These are phyloP conservation scores for Rotaria sp. DNA, from an alignment of 2,888 invertebrate species.

Conservation along the genomic window DNA sequence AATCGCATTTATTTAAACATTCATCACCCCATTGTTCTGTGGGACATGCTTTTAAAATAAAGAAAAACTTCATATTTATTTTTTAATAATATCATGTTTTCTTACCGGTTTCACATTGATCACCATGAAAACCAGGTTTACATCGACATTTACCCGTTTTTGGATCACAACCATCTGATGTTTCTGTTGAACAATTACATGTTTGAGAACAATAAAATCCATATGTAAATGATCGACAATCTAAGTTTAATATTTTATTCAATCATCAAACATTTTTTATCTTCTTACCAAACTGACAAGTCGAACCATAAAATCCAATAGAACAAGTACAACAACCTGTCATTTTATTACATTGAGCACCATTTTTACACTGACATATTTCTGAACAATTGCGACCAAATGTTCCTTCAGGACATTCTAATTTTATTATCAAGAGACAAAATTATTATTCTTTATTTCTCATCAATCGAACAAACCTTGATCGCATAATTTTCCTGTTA, in stretches of 20 bases:
- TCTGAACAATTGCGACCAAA: constrained; percentile 1
- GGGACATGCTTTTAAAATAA: not conserved
- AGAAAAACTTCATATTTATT: not conserved
- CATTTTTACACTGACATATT: constrained; percentile 14
- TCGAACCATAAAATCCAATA: not conserved
- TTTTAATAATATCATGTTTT: not conserved
- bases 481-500: constrained; percentile 8
- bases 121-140: not conserved
- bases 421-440: not conserved
- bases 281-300: not conserved
- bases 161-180: not conserved
- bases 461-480: not conserved
- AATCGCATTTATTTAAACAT: not conserved
- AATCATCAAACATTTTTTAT: not conserved
- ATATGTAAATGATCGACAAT: not conserved
- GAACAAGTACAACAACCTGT: constrained; percentile 1
- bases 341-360: not conserved
- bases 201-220: constrained; percentile 24
- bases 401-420: constrained; percentile 14
- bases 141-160: constrained; percentile 13
- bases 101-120: not conserved
- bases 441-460: not conserved
- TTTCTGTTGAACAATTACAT: constrained; percentile 2
- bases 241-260: not conserved
- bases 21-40: not conserved